Evolutionary conservation across 2,888 invertebrate species (phyloP), one percentile per base, ranked within the genome.

Genomic region (Rotaria magnacalcarata): DNA sequence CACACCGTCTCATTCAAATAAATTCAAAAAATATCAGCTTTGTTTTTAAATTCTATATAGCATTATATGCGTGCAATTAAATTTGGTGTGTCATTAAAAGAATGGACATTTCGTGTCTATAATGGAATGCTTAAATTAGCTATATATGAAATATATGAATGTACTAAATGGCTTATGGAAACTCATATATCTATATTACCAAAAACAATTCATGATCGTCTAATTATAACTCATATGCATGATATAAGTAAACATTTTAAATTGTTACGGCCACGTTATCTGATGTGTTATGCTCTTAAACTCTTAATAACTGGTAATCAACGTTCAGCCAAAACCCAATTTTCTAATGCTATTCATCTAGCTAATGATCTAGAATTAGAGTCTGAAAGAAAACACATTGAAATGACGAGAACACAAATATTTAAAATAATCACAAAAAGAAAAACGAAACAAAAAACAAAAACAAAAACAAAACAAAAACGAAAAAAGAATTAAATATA

Each of bases 31-130:
- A 52, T 52, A 52, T 52, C 16, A 52, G 14, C 11, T 52, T 52
- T 16, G 8, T 3, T 56, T 56, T 56, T 8, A 24, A 10, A 1
- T 56, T 56, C 14, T 34, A 6, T 67, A 14, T 19, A 80, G 43
- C 80, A 80, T 80, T 80, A 80, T 47, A 43, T 47, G 47, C 80
- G 80, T n/a, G 80, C 80, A 43, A 47, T 80, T n/a, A 80, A 80
- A n/a, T 80, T 80, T 80, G 80, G 80, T 80, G n/a, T 80, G 47
- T 80, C 80, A 14, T 80, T 80, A 80, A 80, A 80, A 80, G 80
- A 80, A 80, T 80, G 80, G 80, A 80, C 80, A 80, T 80, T 80
- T 47, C 80, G 80, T 47, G 80, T 80, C 47, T 80, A n/a, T 80
- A 80, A 80, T 80, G 80, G 80, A 8, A 80, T 80, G 80, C n/a